Evolutionary conservation across 1,140 invertebrate genomes (phyloP).

Genomic region (Globodera rostochiensis): DNA sequence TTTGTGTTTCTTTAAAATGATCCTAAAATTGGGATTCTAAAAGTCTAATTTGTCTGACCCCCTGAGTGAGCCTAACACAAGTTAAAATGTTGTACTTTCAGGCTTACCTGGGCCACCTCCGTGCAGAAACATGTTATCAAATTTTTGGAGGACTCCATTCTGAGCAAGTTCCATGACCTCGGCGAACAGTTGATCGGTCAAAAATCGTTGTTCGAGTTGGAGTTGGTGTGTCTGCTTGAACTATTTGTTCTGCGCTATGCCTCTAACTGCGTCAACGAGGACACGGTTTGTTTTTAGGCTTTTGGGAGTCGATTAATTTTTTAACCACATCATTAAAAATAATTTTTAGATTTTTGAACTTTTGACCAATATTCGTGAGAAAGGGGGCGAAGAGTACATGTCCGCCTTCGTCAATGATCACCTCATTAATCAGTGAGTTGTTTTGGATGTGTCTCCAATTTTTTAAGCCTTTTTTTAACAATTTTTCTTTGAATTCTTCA

Average conservation of each 20-base stretch:
- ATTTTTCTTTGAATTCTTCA: slow-evolving; percentile 11
- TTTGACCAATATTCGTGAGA: slow-evolving; percentile 7
- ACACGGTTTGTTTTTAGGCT: slow-evolving; percentile 1
- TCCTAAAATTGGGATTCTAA: too few relatives aligned
- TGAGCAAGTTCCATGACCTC: not conserved
- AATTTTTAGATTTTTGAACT: slow-evolving; percentile 3
- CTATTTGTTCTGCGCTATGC: slow-evolving; percentile 7
- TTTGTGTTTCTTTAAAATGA: too few relatives aligned
- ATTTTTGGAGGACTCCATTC: slow-evolving; percentile 8
- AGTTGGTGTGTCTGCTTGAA: slow-evolving; percentile 16
- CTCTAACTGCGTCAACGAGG: slow-evolving; percentile 2
- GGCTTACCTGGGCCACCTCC: slow-evolving; percentile 16
- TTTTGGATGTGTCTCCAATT: too few relatives aligned
- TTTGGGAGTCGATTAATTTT: not conserved
- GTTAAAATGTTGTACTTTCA: not conserved
- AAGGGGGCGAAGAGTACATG: slow-evolving; percentile 9
- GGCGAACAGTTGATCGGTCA: not conserved
- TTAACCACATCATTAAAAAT: not conserved
- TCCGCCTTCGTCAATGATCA: not conserved
- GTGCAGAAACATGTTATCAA: slow-evolving; percentile 20
- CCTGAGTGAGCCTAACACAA: too few relatives aligned
- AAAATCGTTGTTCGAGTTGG: slow-evolving; percentile 3
- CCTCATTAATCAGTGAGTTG: slow-evolving; percentile 17
- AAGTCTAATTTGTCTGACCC: too few relatives aligned
- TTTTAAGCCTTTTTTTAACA: not conserved